Evolutionary conservation across 1,140 invertebrate species (phyloP), one percentile per base, ranked within the genome.

Genomic region (Phocides pigmalion): DNA sequence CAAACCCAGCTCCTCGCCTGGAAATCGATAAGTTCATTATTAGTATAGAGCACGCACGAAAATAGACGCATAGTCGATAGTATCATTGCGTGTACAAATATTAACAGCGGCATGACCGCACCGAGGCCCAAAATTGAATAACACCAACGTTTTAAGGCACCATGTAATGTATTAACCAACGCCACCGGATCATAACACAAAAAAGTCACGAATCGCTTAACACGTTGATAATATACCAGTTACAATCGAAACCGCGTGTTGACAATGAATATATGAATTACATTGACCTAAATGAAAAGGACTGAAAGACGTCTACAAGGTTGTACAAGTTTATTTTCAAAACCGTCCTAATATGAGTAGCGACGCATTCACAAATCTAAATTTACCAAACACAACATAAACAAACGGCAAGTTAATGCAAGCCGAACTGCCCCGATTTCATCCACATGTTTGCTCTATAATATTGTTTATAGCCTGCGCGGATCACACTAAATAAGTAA

Each of bases 201-300:
- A 66, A 61, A 62, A 54, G 49, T 19, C 49, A 42, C 42, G 56
- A 44, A 49, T 61, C 25, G 37, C 37, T 54, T 37, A 54, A 54
- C 51, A 61, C 56, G 28, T 54, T 61, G 56, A 49, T 61, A 61
- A 37, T 47, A 47, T 49, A 61, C 56, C 44, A 37, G 42, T 61
- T 49, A 47, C 56, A 61, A 50, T 68, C 63, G 65, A 54, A 63
- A 71, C 54, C 63, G 63, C 32, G 64, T 54, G 69, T 76, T 84
- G 81, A 84, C 82, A 87, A 82, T 81, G 69, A 79, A 79, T 72
- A 81, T 76, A 77, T 80, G 74, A 61, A 61, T 87, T 72, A 84
- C 85, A 87, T 87, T 91, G 89, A 91, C 87, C 87, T 72, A 89
- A 85, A 91, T 91, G n/a, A 79, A 70, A 75, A 76, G 74, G 72